phyloP scores from a whole-genome alignment of 2,888 invertebrate genomes.

The Monopis laevigella region DNA sequence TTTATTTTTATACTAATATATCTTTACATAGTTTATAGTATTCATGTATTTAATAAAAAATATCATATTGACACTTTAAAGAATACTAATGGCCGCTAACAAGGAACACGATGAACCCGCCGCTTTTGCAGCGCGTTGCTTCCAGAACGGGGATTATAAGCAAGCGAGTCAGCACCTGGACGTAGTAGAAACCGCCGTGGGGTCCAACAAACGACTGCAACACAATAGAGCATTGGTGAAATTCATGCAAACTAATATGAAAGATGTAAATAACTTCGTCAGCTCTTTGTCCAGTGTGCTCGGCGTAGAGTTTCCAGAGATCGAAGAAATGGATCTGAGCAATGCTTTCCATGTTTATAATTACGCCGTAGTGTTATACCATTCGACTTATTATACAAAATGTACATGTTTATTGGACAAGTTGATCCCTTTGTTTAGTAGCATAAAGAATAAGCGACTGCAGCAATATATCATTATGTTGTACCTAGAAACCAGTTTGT shows the following conservation, averaged over 20 bases:
- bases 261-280: constrained; percentile 77
- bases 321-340: constrained; percentile 41
- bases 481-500: constrained; percentile 49
- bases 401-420: constrained; percentile 61
- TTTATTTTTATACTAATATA: too few species aligned
- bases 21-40: constrained; percentile 2
- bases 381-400: constrained; percentile 77
- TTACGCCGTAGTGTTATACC: constrained; percentile 81
- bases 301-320: constrained; percentile 54
- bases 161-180: constrained; percentile 70
- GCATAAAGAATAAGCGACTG: constrained; percentile 44
- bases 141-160: constrained; percentile 70
- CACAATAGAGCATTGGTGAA: constrained; percentile 88
- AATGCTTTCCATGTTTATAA: constrained; percentile 73
- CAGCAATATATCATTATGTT: constrained; percentile 44
- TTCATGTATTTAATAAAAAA: background rate
- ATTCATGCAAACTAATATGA: constrained; percentile 78
- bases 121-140: constrained; percentile 68
- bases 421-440: constrained; percentile 35
- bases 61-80: background rate
- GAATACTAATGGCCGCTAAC: background rate
- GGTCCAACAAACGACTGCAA: constrained; percentile 72
- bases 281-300: constrained; percentile 72
- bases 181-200: constrained; percentile 68
- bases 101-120: constrained; percentile 60